Evolutionary conservation across 2,113 vertebrate genomes (phyloP).

Genomic region (Blennius ocellaris): DNA sequence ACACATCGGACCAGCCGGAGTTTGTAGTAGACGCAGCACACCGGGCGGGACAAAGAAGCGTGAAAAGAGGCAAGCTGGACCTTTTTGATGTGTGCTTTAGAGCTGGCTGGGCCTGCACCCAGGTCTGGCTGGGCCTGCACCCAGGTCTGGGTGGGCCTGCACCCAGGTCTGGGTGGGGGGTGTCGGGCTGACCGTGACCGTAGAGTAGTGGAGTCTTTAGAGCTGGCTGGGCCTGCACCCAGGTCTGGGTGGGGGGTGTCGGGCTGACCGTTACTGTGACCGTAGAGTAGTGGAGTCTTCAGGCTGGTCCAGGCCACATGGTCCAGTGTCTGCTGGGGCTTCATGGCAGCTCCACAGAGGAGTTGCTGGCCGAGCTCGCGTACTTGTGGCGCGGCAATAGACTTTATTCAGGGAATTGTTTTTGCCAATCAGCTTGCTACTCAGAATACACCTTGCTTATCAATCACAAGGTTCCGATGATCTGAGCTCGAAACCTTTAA

Average conservation of each 20-base stretch:
- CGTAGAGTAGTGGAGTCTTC: neutral
- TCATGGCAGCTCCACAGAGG: neutral
- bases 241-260: conserved; percentile 54
- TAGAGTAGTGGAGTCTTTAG: neutral
- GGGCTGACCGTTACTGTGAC: conserved; percentile 16
- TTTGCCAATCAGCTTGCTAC: too few species aligned
- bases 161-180: too few species aligned
- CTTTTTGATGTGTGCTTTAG: conserved; percentile 69
- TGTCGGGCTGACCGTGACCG: conserved; percentile 37
- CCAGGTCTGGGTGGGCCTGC: too few species aligned
- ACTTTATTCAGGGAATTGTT: too few species aligned
- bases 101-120: too few species aligned
- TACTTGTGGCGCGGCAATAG: too few species aligned
- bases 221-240: too few species aligned
- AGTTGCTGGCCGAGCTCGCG: too few species aligned
- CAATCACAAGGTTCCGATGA: too few species aligned
- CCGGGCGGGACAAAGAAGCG: conserved; percentile 46
- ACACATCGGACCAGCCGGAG: conserved; percentile 63
- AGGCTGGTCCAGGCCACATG: neutral
- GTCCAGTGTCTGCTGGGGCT: conserved; percentile 1
- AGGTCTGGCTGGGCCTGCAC: too few species aligned
- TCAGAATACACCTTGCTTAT: too few species aligned
- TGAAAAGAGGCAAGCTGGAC: conserved; percentile 75
- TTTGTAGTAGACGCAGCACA: conserved; percentile 54
- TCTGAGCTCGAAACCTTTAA: too few species aligned